These are phyloP conservation scores for Buceros bicornis DNA, from an alignment of 2,797 vertebrate species.

Conservation along the genomic window DNA sequence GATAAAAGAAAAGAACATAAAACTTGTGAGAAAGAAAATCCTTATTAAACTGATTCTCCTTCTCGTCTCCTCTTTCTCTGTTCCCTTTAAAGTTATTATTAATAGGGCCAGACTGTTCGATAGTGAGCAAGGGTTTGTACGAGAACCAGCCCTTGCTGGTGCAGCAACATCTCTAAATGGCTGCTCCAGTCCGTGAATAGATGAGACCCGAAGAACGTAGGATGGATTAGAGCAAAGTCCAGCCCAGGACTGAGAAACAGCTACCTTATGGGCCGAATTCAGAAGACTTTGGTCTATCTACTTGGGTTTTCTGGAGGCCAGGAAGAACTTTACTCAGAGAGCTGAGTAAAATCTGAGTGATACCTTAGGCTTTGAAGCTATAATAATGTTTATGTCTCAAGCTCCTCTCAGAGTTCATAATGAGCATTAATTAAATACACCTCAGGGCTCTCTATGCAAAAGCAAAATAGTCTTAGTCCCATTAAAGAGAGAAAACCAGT, in stretches of 20 bases:
- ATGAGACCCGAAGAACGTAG: background rate
- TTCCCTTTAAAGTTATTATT: slow-evolving; percentile 58
- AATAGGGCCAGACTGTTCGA: slow-evolving; percentile 6
- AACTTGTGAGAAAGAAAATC: slow-evolving; percentile 70
- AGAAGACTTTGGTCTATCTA: background rate
- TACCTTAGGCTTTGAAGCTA: slow-evolving; percentile 48
- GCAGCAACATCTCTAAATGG: background rate
- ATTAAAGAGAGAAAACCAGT: background rate
- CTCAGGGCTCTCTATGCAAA: slow-evolving; percentile 9
- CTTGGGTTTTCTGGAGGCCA: background rate
- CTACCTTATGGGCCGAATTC: background rate
- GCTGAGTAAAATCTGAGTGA: slow-evolving; percentile 13
- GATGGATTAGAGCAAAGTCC: background rate
- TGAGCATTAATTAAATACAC: slow-evolving; percentile 61
- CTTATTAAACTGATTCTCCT: slow-evolving; percentile 74
- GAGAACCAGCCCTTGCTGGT: background rate
- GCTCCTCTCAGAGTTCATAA: slow-evolving; percentile 44
- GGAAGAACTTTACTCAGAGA: background rate
- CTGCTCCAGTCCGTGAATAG: background rate
- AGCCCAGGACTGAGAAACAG: background rate
- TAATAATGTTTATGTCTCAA: slow-evolving; percentile 61
- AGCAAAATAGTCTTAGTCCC: background rate
- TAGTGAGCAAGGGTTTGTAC: background rate
- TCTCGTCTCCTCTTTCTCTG: slow-evolving; percentile 49
- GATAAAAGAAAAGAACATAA: slow-evolving; percentile 81